phyloP scores from a whole-genome alignment of 2,113 vertebrate genomes.

The Pedetes capensis region DNA sequence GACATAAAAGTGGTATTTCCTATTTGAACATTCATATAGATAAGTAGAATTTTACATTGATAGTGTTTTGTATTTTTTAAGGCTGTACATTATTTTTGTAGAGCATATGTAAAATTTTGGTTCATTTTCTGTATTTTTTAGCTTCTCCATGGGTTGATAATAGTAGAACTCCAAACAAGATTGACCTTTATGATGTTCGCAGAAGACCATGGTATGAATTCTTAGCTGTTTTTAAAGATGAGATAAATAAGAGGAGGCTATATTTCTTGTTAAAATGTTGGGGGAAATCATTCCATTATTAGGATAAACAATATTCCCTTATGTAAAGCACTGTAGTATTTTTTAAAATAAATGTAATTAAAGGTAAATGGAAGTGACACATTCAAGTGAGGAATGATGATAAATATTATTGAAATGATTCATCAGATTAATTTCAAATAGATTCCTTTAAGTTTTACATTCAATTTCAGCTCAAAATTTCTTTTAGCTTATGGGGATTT shows the following conservation, averaged over 20 bases:
- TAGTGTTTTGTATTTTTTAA: not conserved
- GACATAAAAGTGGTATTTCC: not conserved
- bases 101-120: not conserved
- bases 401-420: not conserved
- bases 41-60: not conserved
- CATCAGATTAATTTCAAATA: not conserved
- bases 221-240: not conserved
- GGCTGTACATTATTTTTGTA: not conserved
- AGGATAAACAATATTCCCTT: not conserved
- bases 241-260: not conserved
- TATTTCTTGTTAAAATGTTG: not conserved
- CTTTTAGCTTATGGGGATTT: not conserved
- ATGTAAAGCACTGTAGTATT: not conserved
- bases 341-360: not conserved
- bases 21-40: not conserved
- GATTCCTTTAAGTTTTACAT: not conserved
- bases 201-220: slow-evolving; percentile 94
- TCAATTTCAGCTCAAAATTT: not conserved
- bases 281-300: not conserved
- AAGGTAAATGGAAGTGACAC: not conserved
- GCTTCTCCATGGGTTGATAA: slow-evolving; percentile 98
- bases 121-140: slow-evolving; percentile 70
- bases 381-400: not conserved
- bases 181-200: slow-evolving; percentile 97
- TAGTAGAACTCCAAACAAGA: slow-evolving; percentile 94